A percentile compares a stretch with the other conserved stretches of the same genome.
Evolutionary conservation across 2,113 vertebrate genomes (phyloP).

Genomic region (Melanocharis versteri): DNA sequence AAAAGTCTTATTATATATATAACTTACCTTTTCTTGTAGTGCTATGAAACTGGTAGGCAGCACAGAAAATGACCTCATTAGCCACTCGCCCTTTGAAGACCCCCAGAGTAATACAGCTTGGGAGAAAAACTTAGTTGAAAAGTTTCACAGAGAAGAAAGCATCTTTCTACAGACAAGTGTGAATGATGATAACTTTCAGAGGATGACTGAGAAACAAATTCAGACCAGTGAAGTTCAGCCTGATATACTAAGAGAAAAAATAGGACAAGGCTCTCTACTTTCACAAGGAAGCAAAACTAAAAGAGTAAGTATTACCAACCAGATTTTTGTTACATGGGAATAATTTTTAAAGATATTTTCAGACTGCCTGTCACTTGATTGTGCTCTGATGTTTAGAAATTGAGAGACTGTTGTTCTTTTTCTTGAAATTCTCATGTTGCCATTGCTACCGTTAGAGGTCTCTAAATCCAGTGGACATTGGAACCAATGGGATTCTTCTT

Average conservation of each 20-base stretch:
- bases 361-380: not conserved
- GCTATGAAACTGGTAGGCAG: slow-evolving; percentile 24
- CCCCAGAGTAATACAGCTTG: not conserved
- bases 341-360: not conserved
- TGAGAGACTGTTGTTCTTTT: not conserved
- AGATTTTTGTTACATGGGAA: not conserved
- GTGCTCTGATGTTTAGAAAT: not conserved
- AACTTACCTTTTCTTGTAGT: slow-evolving; percentile 42
- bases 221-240: slow-evolving; percentile 42
- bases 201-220: slow-evolving; percentile 1
- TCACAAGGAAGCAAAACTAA: slow-evolving; percentile 34
- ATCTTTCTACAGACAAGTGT: not conserved
- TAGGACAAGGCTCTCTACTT: not conserved
- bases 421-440: not conserved
- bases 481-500: not conserved
- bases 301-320: slow-evolving; percentile 59
- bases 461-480: not conserved
- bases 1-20: not conserved
- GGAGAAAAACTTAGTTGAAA: slow-evolving; percentile 17
- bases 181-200: not conserved
- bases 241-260: slow-evolving; percentile 22
- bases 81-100: not conserved
- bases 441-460: not conserved
- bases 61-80: slow-evolving; percentile 35
- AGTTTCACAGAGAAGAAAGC: slow-evolving; percentile 26